Conservation (phyloP, 64 coral and sea anemone species). For the Exaiptasia diaphana region DNA sequence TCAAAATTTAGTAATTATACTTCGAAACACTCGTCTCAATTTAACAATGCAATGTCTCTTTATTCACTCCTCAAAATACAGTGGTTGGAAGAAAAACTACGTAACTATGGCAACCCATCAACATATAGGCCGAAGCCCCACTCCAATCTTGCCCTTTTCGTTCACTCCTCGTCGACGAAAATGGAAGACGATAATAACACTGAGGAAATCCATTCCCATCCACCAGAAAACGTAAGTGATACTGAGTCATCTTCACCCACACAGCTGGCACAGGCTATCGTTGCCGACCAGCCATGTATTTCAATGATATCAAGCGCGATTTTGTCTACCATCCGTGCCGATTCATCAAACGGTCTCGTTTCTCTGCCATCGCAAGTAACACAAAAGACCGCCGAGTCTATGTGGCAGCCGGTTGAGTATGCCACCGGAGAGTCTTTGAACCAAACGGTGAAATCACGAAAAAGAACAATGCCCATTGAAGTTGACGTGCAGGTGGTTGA, state of each 20-base stretch:
- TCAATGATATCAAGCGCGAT: slow-evolving; percentile 20
- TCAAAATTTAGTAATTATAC: too few species aligned
- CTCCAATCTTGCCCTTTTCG: slow-evolving; percentile 33
- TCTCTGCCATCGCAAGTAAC: background rate
- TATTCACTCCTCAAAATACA: slow-evolving; percentile 57
- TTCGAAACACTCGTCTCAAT: slow-evolving; percentile 29
- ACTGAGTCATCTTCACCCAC: background rate
- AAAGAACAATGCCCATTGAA: slow-evolving; percentile 30
- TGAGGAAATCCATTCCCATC: slow-evolving; percentile 27
- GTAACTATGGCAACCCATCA: background rate
- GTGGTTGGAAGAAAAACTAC: slow-evolving; percentile 15
- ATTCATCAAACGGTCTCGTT: background rate
- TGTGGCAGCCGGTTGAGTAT: slow-evolving; percentile 41
- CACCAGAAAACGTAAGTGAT: slow-evolving; percentile 42
- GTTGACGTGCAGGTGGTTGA: background rate
- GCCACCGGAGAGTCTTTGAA: slow-evolving; percentile 49
- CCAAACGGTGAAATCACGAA: slow-evolving; percentile 53
- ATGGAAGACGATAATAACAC: background rate
- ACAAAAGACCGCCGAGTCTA: slow-evolving; percentile 43
- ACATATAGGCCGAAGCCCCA: background rate
- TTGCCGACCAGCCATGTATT: slow-evolving; percentile 42
- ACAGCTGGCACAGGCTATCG: slow-evolving; percentile 48
- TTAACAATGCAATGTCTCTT: slow-evolving; percentile 72
- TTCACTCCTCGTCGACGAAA: slow-evolving; percentile 55
- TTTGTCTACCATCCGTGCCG: slow-evolving; percentile 24